Evolutionary conservation across 2,888 invertebrate species (phyloP).

Genomic region (Steromphala cineraria): DNA sequence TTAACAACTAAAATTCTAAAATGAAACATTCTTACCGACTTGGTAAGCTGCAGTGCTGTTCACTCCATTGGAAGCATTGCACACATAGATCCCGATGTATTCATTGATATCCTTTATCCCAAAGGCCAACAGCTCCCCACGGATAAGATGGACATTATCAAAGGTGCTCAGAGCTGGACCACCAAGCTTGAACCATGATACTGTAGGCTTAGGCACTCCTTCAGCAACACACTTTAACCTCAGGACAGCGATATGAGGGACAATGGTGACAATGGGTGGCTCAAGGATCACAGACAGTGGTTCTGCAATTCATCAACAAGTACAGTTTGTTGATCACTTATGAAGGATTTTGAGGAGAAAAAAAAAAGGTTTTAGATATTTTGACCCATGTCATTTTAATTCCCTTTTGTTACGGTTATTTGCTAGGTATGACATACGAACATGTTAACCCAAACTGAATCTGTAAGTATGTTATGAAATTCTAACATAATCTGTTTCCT

Average conservation of each 20-base stretch:
- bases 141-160: background rate
- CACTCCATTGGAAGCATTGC: background rate
- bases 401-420: too few relatives aligned
- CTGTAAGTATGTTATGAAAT: too few relatives aligned
- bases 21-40: background rate
- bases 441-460: too few relatives aligned
- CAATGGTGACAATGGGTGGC: background rate
- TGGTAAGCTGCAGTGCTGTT: background rate
- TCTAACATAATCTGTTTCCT: too few relatives aligned
- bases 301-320: background rate
- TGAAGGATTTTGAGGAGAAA: too few relatives aligned
- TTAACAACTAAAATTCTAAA: too few relatives aligned
- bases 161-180: background rate
- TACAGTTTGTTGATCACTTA: too few relatives aligned
- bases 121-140: background rate
- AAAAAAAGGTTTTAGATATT: too few relatives aligned
- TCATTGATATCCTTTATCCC: background rate
- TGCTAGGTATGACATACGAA: too few relatives aligned
- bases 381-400: too few relatives aligned
- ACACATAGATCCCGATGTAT: background rate
- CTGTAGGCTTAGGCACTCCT: background rate
- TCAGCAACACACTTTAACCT: background rate
- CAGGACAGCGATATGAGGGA: background rate
- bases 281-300: background rate
- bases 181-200: background rate